Evolutionary conservation across 2,888 invertebrate species (phyloP).

Genomic region (Blastobasis adustella): DNA sequence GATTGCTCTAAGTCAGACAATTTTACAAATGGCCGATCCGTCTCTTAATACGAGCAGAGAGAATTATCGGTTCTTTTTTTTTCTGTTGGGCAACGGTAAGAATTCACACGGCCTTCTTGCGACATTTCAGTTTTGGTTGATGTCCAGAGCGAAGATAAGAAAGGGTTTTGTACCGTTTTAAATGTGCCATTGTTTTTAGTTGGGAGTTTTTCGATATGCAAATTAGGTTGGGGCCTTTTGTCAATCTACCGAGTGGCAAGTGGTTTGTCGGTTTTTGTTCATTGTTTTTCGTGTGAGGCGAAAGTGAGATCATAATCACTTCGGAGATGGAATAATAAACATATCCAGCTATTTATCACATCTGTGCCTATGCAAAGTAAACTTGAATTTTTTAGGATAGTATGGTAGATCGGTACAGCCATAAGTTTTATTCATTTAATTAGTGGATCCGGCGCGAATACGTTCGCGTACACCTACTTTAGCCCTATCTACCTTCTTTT

Average conservation of each 20-base stretch:
- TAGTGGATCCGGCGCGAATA: no score
- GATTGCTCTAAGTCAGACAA: slow-evolving; percentile 56
- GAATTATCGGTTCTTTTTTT: slow-evolving; percentile 53
- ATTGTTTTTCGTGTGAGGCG: slow-evolving; percentile 12
- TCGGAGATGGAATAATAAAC: no score
- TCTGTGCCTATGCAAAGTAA: no score
- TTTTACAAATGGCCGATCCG: slow-evolving; percentile 55
- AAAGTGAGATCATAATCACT: slow-evolving; percentile 5
- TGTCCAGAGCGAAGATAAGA: slow-evolving; percentile 46
- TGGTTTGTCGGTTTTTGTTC: slow-evolving; percentile 6
- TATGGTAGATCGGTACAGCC: no score
- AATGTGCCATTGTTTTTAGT: slow-evolving; percentile 58
- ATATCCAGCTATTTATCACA: no score
- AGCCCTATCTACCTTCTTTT: no score
- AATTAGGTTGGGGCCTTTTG: slow-evolving; percentile 31
- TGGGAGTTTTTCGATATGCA: slow-evolving; percentile 50
- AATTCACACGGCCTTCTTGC: slow-evolving; percentile 66
- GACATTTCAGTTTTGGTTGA: slow-evolving; percentile 57
- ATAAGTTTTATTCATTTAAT: no score
- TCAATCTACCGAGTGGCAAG: slow-evolving; percentile 17
- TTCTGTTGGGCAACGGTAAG: slow-evolving; percentile 37
- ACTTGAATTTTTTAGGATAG: no score
- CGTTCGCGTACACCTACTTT: no score
- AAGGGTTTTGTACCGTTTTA: slow-evolving; percentile 58
- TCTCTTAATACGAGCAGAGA: slow-evolving; percentile 50